Conservation (phyloP, 2,797 vertebrate genomes). For the Euphonia xanthogaster region DNA sequence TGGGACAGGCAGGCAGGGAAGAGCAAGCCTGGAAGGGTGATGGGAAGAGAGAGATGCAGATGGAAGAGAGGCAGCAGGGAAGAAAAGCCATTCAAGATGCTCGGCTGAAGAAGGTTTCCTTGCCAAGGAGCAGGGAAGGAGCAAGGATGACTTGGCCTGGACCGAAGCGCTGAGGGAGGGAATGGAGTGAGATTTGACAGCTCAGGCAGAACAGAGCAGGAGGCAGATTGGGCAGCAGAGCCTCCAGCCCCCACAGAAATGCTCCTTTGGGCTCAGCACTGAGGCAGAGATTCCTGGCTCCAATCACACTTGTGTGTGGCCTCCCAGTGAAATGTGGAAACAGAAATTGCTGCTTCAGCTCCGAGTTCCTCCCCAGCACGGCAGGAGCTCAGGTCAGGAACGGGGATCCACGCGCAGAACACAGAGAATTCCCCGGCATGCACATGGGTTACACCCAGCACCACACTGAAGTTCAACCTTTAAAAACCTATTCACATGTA, state of each 20-base stretch:
- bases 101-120: background rate
- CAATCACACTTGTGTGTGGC: background rate
- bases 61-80: background rate
- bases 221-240: background rate
- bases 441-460: rapidly evolving
- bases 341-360: background rate
- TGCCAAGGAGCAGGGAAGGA: background rate
- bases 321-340: background rate
- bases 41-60: background rate
- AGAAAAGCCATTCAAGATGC: background rate
- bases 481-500: rapidly evolving
- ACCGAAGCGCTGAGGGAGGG: background rate
- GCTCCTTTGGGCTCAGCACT: background rate
- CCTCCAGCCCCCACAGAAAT: background rate
- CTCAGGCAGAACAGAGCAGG: background rate
- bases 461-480: background rate
- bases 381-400: rapidly evolving
- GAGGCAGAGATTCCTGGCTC: background rate
- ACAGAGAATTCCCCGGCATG: background rate
- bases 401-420: rapidly evolving
- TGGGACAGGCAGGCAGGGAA: background rate
- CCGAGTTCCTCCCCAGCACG: background rate
- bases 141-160: background rate
- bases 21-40: background rate
- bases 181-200: background rate